Percentiles rank a stretch among this genome's conserved stretches.
Evolutionary conservation across 2,113 vertebrate genomes (phyloP).

Genomic region (Leucoraja erinaceus): DNA sequence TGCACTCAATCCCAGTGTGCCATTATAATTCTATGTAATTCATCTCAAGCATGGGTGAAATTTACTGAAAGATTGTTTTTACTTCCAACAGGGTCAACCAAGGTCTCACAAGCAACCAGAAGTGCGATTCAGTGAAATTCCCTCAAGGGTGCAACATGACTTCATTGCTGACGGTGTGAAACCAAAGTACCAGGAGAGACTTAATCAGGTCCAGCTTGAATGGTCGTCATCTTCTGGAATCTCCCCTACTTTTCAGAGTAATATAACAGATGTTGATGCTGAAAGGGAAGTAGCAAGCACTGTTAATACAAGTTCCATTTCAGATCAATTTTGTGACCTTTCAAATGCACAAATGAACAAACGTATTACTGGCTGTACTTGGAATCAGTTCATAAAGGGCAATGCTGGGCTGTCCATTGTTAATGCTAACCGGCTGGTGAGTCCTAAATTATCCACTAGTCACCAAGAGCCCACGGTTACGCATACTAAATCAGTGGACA

Average conservation of each 20-base stretch:
- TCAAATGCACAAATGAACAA: constrained; percentile 71
- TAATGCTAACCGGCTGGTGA: constrained; percentile 50
- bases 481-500: constrained; percentile 56
- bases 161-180: constrained; percentile 84
- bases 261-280: constrained; percentile 67
- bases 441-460: constrained; percentile 43
- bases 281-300: constrained; percentile 64
- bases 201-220: constrained; percentile 73
- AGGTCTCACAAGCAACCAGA: constrained; percentile 33
- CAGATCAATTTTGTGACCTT: constrained; percentile 66
- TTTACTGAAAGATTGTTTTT: constrained; percentile 25
- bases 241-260: constrained; percentile 63
- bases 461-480: constrained; percentile 55
- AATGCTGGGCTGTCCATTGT: constrained; percentile 57
- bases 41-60: neutral
- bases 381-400: constrained; percentile 57
- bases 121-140: constrained; percentile 23
- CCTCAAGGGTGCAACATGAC: constrained; percentile 62
- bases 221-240: constrained; percentile 72
- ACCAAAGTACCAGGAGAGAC: constrained; percentile 91
- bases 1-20: neutral
- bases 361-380: constrained; percentile 52
- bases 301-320: constrained; percentile 58
- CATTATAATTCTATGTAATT: neutral
- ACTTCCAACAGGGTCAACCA: constrained; percentile 20